Conservation (phyloP, 2,797 vertebrate genomes). For the Paguma larvata region DNA sequence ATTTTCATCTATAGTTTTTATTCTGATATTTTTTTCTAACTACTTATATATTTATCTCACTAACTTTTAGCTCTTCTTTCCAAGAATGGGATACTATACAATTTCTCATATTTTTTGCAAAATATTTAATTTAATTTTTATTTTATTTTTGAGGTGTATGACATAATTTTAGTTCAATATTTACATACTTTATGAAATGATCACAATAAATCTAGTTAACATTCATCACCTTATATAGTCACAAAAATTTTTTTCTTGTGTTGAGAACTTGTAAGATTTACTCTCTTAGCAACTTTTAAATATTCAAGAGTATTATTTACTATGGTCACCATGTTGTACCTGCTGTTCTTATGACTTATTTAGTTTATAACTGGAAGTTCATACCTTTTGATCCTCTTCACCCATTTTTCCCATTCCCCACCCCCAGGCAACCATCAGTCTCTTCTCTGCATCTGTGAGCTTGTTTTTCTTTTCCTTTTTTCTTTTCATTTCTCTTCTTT, state of each 20-base stretch:
- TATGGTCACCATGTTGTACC: background rate
- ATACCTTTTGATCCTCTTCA: background rate
- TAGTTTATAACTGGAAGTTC: background rate
- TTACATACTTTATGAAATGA: background rate
- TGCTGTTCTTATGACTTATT: background rate
- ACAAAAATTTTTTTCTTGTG: background rate
- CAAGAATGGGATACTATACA: background rate
- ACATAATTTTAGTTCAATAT: background rate
- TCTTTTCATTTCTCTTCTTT: background rate
- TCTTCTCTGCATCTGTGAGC: background rate
- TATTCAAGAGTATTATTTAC: background rate
- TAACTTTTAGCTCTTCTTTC: constrained; percentile 13
- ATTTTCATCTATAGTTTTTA: constrained; percentile 11
- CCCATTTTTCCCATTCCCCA: background rate
- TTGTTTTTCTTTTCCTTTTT: background rate
- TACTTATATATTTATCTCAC: background rate
- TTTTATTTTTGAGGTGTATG: background rate
- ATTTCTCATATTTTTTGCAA: background rate
- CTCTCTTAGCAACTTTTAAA: background rate
- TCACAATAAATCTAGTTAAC: background rate
- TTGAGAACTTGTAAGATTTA: background rate
- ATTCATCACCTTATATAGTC: background rate
- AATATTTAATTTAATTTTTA: background rate
- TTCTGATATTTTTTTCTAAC: constrained; percentile 8
- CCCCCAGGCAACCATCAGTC: background rate